Evolutionary conservation across 2,113 vertebrate genomes (phyloP), one percentile per base, ranked within the genome.

Genomic region (Rhadina sibilatrix): DNA sequence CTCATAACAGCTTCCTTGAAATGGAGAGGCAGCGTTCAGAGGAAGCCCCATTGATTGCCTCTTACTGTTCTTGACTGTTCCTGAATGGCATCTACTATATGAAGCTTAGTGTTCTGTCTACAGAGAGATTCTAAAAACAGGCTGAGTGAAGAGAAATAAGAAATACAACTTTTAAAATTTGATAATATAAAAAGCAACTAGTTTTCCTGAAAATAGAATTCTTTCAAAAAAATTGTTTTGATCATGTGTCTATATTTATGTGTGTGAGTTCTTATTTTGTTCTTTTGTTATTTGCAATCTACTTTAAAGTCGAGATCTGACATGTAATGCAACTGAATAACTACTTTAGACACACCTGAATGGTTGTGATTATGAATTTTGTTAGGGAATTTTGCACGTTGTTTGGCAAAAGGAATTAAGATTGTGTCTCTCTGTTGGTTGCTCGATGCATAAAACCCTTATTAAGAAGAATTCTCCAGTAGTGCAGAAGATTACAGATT

Each of bases 231-330:
- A 53, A 30, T 20, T 2, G 2, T 10, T 78, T 44, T 79, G 19
- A 5, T 40, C 30, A 11, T 50, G 6, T 50, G 1, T 66, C 0
- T 63, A 1, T 65, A 8, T 59, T 2, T 42, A 2, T 68, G 7
- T 47, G 11, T 46, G 17, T 46, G 33, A n/a, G 12, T 61, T 71
- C 27, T 76, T 87, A 22, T 7, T 46, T 87, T 64, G 13, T 87
- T 93, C 20, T 54, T 89, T 46, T 70, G 11, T 54, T 68, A 21
- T 12, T 85, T 86, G 28, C 57, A 61, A 44, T 79, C 46, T 82
- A 16, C 13, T 60, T 74, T 8, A 19, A 12, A 24, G 24, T 52
- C 0, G 0, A 74, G 12, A 49, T 78, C 27, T 74, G 59, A 72
- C 59, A 83, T 69, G 56, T 61, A 65, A 16, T 49, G 24, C 4